These are phyloP conservation scores for Pyrocephalus nanus DNA, from an alignment of 2,797 vertebrate species.

Conservation along the genomic window DNA sequence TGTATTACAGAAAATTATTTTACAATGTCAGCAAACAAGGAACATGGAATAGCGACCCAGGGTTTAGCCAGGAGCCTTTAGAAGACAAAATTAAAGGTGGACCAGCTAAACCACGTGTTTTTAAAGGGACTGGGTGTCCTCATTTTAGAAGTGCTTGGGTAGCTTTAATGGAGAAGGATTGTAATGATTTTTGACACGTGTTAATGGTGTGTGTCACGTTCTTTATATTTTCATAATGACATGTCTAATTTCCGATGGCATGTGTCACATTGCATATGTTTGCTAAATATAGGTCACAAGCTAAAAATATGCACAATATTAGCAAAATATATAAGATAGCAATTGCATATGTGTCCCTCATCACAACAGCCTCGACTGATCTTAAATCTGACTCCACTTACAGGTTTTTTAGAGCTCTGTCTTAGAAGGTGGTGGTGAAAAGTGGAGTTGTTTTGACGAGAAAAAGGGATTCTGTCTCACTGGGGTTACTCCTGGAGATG, in stretches of 20 bases:
- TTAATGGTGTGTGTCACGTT: slow-evolving; percentile 51
- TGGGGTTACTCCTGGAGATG: not conserved
- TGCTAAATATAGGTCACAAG: slow-evolving; percentile 26
- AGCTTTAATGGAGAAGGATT: not conserved
- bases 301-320: slow-evolving; percentile 22
- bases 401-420: not conserved
- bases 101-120: not conserved
- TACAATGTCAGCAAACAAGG: not conserved
- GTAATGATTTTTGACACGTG: slow-evolving; percentile 25
- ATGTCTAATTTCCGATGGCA: slow-evolving; percentile 25
- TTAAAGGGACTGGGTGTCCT: not conserved
- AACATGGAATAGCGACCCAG: not conserved
- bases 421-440: not conserved
- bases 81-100: not conserved
- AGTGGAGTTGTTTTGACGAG: not conserved
- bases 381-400: not conserved
- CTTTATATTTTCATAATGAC: not conserved
- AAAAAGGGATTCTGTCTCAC: not conserved
- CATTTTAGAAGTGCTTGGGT: slow-evolving; percentile 3
- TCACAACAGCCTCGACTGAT: not conserved
- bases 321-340: slow-evolving; percentile 9
- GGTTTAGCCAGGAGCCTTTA: not conserved
- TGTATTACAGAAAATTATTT: not conserved
- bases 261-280: slow-evolving; percentile 52
- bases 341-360: not conserved